Conservation (phyloP, 2,888 invertebrate species). For the Pammene fasciana region DNA sequence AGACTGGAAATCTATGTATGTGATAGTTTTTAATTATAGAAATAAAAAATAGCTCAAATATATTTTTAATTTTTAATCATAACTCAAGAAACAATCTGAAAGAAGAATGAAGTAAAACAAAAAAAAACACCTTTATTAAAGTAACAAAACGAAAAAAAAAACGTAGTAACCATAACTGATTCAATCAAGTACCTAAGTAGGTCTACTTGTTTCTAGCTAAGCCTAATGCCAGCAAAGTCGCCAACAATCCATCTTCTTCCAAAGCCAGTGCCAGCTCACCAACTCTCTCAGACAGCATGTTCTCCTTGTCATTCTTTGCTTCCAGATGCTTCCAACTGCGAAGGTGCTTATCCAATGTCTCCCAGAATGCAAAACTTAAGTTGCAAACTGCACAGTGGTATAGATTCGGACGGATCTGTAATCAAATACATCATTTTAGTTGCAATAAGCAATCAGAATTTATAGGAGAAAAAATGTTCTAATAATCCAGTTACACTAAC, state of each 20-base stretch:
- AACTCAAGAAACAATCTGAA: neutral
- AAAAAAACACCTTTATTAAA: neutral
- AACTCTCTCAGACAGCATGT: neutral
- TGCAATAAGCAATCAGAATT: no score
- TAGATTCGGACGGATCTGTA: conserved; percentile 59
- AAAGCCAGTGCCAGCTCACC: neutral
- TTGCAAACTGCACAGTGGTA: conserved; percentile 70
- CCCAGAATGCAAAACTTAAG: conserved; percentile 54
- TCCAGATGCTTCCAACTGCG: conserved; percentile 44
- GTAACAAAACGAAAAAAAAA: neutral
- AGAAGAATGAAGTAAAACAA: neutral
- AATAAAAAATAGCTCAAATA: neutral
- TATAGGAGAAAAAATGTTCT: no score
- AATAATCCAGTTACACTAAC: no score
- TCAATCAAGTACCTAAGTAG: no score
- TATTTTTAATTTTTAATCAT: conserved; percentile 7
- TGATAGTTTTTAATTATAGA: neutral
- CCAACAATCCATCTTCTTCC: neutral
- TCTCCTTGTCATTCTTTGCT: conserved; percentile 35
- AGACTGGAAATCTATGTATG: neutral
- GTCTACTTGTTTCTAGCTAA: neutral
- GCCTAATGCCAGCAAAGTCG: neutral
- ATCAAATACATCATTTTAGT: conserved; percentile 1
- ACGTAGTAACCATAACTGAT: neutral
- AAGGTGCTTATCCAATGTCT: conserved; percentile 50